These are phyloP conservation scores for Andrena chrysosceles DNA, from an alignment of 2,888 invertebrate genomes.

Conservation along the genomic window DNA sequence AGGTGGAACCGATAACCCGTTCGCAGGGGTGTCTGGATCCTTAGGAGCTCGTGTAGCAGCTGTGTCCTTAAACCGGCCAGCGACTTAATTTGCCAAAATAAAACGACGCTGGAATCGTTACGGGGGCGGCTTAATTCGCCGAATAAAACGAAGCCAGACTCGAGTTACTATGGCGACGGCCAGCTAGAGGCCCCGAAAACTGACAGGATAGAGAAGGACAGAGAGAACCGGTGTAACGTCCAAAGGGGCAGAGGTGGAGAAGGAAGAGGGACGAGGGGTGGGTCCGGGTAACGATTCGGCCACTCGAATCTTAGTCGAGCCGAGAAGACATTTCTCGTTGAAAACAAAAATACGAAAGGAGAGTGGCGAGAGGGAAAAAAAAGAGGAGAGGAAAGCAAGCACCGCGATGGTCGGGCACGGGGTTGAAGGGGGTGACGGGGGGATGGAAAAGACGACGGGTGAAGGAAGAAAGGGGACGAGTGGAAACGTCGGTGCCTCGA, in stretches of 20 bases:
- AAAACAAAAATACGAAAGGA: constrained; percentile 51
- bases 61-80: constrained; percentile 38
- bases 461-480: constrained; percentile 46
- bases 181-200: constrained; percentile 47
- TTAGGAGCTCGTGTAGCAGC: constrained; percentile 33
- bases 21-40: constrained; percentile 14
- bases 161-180: constrained; percentile 52
- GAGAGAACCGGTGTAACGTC: neutral
- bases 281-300: constrained; percentile 52
- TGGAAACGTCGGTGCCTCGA: constrained; percentile 72
- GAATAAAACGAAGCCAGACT: constrained; percentile 63
- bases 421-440: neutral
- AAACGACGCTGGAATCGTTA: constrained; percentile 44
- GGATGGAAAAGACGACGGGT: neutral
- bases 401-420: neutral
- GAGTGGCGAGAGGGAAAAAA: constrained; percentile 12
- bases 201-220: constrained; percentile 17
- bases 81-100: constrained; percentile 62
- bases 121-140: constrained; percentile 47
- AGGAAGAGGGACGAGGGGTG: constrained; percentile 34
- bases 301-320: constrained; percentile 58
- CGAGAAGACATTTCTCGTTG: constrained; percentile 60
- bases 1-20: constrained; percentile 16
- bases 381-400: neutral
- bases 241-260: constrained; percentile 30